phyloP scores from a whole-genome alignment of 37 sponge, comb jelly and placozoan species.

The Ephydatia muelleri region DNA sequence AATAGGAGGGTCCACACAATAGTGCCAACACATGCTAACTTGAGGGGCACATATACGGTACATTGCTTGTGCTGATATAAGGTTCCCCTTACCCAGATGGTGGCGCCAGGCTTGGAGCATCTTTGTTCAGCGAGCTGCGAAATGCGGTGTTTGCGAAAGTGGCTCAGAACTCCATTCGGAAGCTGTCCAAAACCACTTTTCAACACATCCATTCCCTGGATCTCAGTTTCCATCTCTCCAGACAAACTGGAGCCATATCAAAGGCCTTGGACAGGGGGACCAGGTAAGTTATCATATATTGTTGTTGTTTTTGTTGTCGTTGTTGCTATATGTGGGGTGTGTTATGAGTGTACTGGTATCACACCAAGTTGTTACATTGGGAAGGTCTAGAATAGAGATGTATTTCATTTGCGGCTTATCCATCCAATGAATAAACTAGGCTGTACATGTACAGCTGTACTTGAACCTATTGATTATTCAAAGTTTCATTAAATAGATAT shows the following conservation, averaged over 20 bases:
- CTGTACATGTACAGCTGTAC: too few species aligned
- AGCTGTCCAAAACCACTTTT: constrained; percentile 85
- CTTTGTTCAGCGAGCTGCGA: constrained; percentile 85
- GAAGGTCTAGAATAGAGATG: too few species aligned
- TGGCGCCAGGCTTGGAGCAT: constrained; percentile 74
- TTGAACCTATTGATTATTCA: too few species aligned
- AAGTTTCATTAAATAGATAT: too few species aligned
- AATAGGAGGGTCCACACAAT: background rate
- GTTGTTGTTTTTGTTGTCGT: background rate
- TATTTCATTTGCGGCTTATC: background rate
- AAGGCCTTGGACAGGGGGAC: constrained; percentile 97
- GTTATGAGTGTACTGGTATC: background rate
- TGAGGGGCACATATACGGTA: too few species aligned
- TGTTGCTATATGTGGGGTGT: background rate
- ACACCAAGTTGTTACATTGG: too few species aligned
- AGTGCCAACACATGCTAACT: background rate
- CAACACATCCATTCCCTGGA: constrained; percentile 94
- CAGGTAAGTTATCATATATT: constrained; percentile 42
- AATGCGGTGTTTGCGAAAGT: constrained; percentile 96
- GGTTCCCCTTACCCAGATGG: constrained; percentile 63
- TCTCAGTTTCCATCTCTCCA: constrained; percentile 87
- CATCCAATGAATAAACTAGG: too few species aligned
- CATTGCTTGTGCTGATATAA: too few species aligned
- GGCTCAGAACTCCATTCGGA: constrained; percentile 88
- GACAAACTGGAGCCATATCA: constrained; percentile 95